Base-by-base conservation (phyloP, 2,888 invertebrate species). In the Dryobota labecula region DNA sequence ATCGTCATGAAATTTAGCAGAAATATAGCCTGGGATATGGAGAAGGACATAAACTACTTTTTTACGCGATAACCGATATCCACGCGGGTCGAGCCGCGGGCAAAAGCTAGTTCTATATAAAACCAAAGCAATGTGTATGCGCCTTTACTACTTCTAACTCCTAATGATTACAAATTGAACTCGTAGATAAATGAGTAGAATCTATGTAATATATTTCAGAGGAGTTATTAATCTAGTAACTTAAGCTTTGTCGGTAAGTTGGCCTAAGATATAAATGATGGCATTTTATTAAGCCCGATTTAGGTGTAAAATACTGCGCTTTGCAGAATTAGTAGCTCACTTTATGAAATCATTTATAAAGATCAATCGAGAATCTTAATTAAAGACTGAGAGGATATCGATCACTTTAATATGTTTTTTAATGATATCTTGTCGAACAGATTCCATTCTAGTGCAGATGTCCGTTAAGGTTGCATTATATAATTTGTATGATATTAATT, bases 201-300 rank as follows among this genome's bases (percentile, higher is more conserved):
- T 70, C 36, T 38, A 71, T 60, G 54, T 79, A 47, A 75, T 75
- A 71, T 62, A 79, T 49, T 78, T 38, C 43, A 73, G 53, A 43
- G 15, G 30, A 45, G 73, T 71, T 77, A 79, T 77, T 77, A 82
- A 71, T 76, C 43, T 61, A 30, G 11, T 33, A 76, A 76, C 77
- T 70, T 81, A 70, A 76, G 65, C 72, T 63, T 27, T 56, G 53
- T 54, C 63, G 57, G 58, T 82, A 67, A 67, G 53, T 72, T 63
- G 30, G 33, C 62, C 47, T 63, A 63, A 79, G 73, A 82, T 73
- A 82, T 80, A 70, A 82, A 82, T 78, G 49, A 82, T 78, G 60
- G 49, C 51, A 67, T 82, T 67, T 78, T 73, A 66, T 82, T 64
- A 82, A 66, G 58, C 68, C 36, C 51, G 49, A 64, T 45, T 82